Evolutionary conservation across 1,140 invertebrate species (phyloP).

Genomic region (Bombus impatiens): DNA sequence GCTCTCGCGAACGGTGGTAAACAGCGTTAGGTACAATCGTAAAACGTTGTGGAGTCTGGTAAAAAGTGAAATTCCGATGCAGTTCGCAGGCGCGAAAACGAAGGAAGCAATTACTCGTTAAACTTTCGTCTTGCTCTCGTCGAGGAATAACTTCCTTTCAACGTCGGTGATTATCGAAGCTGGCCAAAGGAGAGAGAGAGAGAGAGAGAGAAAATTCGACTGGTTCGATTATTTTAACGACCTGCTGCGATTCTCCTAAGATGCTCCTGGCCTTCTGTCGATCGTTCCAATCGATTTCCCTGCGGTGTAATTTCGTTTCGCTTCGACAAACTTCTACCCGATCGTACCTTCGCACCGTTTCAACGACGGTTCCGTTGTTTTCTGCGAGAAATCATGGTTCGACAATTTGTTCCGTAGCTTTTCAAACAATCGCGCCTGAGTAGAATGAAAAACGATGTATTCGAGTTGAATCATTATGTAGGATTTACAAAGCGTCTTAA

Average conservation of each 20-base stretch:
- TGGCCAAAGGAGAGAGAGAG: not conserved
- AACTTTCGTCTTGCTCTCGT: slow-evolving; percentile 65
- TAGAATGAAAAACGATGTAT: not conserved
- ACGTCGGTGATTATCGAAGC: slow-evolving; percentile 70
- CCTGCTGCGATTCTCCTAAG: slow-evolving; percentile 49
- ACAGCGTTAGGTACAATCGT: not conserved
- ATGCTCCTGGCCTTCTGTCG: slow-evolving; percentile 16
- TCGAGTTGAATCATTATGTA: not conserved
- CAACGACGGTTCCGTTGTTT: not conserved
- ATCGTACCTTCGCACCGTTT: not conserved
- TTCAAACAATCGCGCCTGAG: not conserved
- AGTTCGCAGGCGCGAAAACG: slow-evolving; percentile 49
- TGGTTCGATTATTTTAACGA: slow-evolving; percentile 69
- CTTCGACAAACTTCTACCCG: slow-evolving; percentile 18
- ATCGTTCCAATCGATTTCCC: slow-evolving; percentile 49
- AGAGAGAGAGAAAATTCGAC: slow-evolving; percentile 16
- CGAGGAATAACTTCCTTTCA: slow-evolving; percentile 70
- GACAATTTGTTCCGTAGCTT: not conserved
- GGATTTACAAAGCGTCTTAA: not conserved
- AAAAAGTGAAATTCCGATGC: slow-evolving; percentile 40
- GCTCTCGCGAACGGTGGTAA: not conserved
- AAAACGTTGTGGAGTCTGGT: not conserved
- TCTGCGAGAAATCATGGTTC: not conserved
- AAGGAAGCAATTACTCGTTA: slow-evolving; percentile 72
- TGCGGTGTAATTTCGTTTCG: slow-evolving; percentile 48